phyloP scores from a whole-genome alignment of 2,888 invertebrate species.

The Drosophila neutralis region DNA sequence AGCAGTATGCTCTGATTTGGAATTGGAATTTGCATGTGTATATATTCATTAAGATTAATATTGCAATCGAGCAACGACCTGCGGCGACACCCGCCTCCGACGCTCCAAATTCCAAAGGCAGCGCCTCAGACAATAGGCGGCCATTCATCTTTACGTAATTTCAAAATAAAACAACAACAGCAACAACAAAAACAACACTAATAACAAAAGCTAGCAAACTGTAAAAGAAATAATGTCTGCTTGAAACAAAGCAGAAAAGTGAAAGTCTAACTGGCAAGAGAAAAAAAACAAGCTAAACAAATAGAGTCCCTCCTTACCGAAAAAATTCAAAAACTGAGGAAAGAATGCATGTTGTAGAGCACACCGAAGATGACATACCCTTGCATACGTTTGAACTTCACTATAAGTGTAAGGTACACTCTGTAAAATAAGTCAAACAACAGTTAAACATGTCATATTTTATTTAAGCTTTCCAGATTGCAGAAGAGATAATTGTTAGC shows the following conservation, averaged over 20 bases:
- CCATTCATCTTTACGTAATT: conserved; percentile 80
- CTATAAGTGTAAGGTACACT: neutral
- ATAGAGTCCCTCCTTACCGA: conserved; percentile 24
- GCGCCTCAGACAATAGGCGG: conserved; percentile 65
- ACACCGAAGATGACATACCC: neutral
- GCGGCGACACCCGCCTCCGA: neutral
- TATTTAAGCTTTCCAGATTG: neutral
- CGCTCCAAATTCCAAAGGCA: conserved; percentile 57
- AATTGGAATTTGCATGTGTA: conserved; percentile 19
- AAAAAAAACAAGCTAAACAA: conserved; percentile 14
- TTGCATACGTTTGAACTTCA: neutral
- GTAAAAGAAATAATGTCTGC: conserved; percentile 51
- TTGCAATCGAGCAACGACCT: conserved; percentile 57
- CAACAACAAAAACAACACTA: conserved; percentile 25
- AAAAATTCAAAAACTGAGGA: conserved; percentile 5
- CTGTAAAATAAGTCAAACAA: neutral
- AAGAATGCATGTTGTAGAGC: neutral
- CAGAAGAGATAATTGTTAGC: neutral
- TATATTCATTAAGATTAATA: conserved; percentile 36
- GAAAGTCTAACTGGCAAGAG: conserved; percentile 63
- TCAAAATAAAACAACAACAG: conserved; percentile 47
- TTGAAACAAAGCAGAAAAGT: conserved; percentile 75
- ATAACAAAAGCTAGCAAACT: conserved; percentile 11
- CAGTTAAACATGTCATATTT: neutral
- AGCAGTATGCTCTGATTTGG: conserved; percentile 20